Base-by-base conservation (phyloP, 2,797 vertebrate genomes). In the Pseudomugil tenellus region DNA sequence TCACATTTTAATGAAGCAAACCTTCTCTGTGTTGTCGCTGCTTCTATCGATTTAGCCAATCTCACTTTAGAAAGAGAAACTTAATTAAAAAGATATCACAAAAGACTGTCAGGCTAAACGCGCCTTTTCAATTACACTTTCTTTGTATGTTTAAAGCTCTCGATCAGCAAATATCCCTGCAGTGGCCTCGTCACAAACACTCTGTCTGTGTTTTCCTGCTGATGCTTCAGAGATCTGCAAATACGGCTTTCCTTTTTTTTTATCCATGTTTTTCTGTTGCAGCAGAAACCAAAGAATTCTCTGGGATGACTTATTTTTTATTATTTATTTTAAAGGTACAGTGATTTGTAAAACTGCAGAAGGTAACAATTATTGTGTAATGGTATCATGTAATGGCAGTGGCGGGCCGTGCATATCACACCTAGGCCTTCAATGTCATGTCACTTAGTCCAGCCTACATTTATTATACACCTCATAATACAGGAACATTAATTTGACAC, bases 11-110 rank as follows among this genome's bases (percentile, higher is more conserved):
- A 90, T 92, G 88, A 92, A 92, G 63, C 88, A 84, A 89, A 84
- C 76, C 59, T 72, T 25, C 72, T 74, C 75, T 70, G 51, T 80
- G 81, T 84, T 81, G 62, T 78, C 31, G 58, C 65, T 16, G 25
- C 61, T 31, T 14, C 76, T 87, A 91, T 92, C 89, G 60, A 65
- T 74, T 43, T 51, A 74, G 28, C 74, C 56, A 43, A 87, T 89
- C 86, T 68, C 83, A 79, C 84, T 67, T 88, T 77, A 85, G 80
- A 86, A 92, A 92, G 88, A 74, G 81, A 89, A 91, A 89, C 81
- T 87, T 92, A 92, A 93, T 93, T 93, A 92, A 93, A 93, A 92
- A 90, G 90, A 91, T 91, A 92, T 91, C 83, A 91, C 84, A 89
- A 87, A 90, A 84, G 84, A 80, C 90, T 91, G 85, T 89, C 85